Evolutionary conservation across 2,113 vertebrate species (phyloP), one percentile per base, ranked within the genome.

Genomic region (Bagarius yarrelli): DNA sequence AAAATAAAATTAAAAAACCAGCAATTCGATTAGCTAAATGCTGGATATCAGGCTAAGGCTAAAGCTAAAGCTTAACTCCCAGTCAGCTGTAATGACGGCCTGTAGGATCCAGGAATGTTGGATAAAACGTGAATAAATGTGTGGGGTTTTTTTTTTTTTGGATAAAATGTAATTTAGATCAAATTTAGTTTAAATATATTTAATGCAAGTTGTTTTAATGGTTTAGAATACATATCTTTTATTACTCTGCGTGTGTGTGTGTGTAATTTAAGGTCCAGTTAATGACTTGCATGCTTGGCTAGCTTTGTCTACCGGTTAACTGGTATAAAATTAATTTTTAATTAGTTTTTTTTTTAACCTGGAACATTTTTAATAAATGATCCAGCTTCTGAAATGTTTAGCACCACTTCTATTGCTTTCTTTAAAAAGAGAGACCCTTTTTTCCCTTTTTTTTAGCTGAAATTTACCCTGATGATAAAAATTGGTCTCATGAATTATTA

Each of bases 251-350:
- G n/a, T 55, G 32, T 34, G 0, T 27, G 2, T 23, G 25, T 40
- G 18, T n/a, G 9, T 23, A 40, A 1, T 57, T 52, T 11, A 71
- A 52, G 8, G 14, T 52, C 15, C n/a, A 13, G 13, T 25, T 18
- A 72, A 3, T 55, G 27, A 21, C 12, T n/a, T 21, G 52, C 8
- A 4, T 34, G 18, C 13, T n/a, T 67, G 53, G 52, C 4, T 40
- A 80, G 79, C 79, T 73, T 73, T 80, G 79, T 80, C 44, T 80
- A 52, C 36, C 12, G 71, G 50, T 73, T 18, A 34, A 55, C 9
- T 73, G 13, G 13, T 32, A 13, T 56, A 23, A 73, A 55, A 14
- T 30, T 25, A 71, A 19, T 16, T 30, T 19, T 32, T 27, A 18
- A 4, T 23, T 40, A n/a, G 2, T 2, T 19, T 5, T 18, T 18